Evolutionary conservation across 2,797 vertebrate genomes (phyloP).

Genomic region (Enteromius radiatus): DNA sequence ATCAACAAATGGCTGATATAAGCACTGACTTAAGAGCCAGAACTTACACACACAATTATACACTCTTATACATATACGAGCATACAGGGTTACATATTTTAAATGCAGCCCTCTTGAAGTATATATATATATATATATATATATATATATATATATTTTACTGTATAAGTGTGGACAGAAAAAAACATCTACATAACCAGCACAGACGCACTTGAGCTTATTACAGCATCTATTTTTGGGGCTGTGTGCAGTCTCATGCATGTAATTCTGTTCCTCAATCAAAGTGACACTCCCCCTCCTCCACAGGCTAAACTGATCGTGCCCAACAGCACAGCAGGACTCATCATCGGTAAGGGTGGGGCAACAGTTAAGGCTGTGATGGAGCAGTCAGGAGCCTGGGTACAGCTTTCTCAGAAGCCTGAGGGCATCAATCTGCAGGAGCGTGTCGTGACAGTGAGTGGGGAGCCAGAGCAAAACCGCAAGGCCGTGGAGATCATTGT

Average conservation of each 20-base stretch:
- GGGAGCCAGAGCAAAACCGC: slow-evolving; percentile 91
- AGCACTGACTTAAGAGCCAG: slow-evolving; percentile 66
- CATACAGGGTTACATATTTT: not conserved
- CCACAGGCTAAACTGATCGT: slow-evolving; percentile 92
- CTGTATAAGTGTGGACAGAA: not conserved
- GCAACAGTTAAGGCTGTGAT: slow-evolving; percentile 94
- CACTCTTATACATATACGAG: not conserved
- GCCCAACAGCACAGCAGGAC: slow-evolving; percentile 93
- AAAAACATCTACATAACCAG: slow-evolving; percentile 11
- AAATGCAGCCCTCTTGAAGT: not conserved
- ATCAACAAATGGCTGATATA: slow-evolving; percentile 83
- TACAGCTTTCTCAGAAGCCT: slow-evolving; percentile 95
- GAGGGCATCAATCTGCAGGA: slow-evolving; percentile 96
- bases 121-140: not conserved
- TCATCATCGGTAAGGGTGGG: slow-evolving; percentile 94
- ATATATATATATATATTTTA: no score
- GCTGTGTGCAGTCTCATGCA: slow-evolving; percentile 24
- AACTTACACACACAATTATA: slow-evolving; percentile 18
- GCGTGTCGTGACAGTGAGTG: slow-evolving; percentile 93
- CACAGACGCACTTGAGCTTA: not conserved
- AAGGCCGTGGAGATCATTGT: slow-evolving; percentile 93
- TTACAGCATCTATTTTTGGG: slow-evolving; percentile 38
- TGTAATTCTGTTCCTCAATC: slow-evolving; percentile 57
- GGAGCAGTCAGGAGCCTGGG: slow-evolving; percentile 96
- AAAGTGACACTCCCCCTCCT: slow-evolving; percentile 63